These are phyloP conservation scores for Atopsyche davidsoni DNA, from an alignment of 1,140 invertebrate species.

Conservation along the genomic window DNA sequence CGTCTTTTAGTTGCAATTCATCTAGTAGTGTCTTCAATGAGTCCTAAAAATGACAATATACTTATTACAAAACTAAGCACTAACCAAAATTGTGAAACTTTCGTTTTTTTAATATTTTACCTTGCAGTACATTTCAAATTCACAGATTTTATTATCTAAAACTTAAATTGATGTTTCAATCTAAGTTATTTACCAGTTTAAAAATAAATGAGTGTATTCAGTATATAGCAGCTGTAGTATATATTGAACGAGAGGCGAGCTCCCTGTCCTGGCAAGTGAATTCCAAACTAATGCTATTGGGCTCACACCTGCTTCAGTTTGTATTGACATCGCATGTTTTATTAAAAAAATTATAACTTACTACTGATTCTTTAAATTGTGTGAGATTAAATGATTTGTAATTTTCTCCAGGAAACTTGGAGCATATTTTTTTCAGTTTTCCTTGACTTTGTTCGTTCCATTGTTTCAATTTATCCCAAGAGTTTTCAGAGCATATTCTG, in stretches of 20 bases:
- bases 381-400: conserved; percentile 9
- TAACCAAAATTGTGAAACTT: background rate
- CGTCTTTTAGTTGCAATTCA: conserved; percentile 26
- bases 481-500: conserved; percentile 21
- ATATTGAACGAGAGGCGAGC: too few relatives aligned
- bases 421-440: conserved; percentile 22
- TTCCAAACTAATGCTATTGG: too few relatives aligned
- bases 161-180: too few relatives aligned
- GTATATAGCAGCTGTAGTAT: too few relatives aligned
- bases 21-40: conserved; percentile 21
- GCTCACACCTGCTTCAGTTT: too few relatives aligned
- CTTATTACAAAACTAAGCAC: background rate
- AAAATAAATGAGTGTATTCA: too few relatives aligned
- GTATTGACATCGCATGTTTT: too few relatives aligned
- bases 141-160: too few relatives aligned
- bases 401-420: conserved; percentile 22
- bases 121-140: too few relatives aligned
- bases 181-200: too few relatives aligned
- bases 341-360: conserved; percentile 16
- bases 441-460: conserved; percentile 26
- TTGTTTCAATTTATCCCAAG: conserved; percentile 10
- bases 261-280: too few relatives aligned
- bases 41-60: conserved; percentile 13
- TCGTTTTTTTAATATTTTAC: too few relatives aligned
- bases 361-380: conserved; percentile 25